Evolutionary conservation across 2,888 invertebrate genomes (phyloP).

Genomic region (Dryadula phaetusa): DNA sequence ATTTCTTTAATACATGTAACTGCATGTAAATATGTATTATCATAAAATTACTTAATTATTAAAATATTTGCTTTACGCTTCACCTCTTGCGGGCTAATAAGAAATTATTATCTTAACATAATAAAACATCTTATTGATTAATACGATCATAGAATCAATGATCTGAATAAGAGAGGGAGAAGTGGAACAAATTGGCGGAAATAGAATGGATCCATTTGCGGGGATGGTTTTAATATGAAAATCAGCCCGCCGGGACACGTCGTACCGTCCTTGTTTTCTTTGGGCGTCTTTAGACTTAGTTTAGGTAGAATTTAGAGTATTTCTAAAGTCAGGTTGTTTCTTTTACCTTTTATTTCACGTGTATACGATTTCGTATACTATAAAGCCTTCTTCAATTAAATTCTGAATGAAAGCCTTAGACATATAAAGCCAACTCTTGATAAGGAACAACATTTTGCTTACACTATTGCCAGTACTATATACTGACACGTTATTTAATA

Average conservation of each 20-base stretch:
- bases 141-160: constrained; percentile 55
- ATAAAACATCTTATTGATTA: neutral
- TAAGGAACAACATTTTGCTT: too few species aligned
- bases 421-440: neutral
- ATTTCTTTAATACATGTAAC: too few species aligned
- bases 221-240: constrained; percentile 77
- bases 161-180: constrained; percentile 50
- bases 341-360: neutral
- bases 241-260: constrained; percentile 59
- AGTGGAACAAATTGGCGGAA: constrained; percentile 64
- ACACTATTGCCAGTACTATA: too few species aligned
- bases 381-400: neutral
- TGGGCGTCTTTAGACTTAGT: neutral
- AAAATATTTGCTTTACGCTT: too few species aligned
- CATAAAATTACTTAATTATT: too few species aligned
- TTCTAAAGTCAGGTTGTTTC: neutral
- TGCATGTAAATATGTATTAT: too few species aligned
- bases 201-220: constrained; percentile 65
- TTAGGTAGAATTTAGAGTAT: neutral
- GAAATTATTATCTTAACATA: neutral
- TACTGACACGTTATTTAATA: too few species aligned
- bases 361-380: neutral
- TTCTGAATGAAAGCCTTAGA: neutral
- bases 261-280: constrained; percentile 33
- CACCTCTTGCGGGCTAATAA: too few species aligned